Percentiles rank a stretch among this genome's conserved stretches.
Evolutionary conservation across 2,888 invertebrate genomes (phyloP).

Genomic region (Ectropis crepuscularia): DNA sequence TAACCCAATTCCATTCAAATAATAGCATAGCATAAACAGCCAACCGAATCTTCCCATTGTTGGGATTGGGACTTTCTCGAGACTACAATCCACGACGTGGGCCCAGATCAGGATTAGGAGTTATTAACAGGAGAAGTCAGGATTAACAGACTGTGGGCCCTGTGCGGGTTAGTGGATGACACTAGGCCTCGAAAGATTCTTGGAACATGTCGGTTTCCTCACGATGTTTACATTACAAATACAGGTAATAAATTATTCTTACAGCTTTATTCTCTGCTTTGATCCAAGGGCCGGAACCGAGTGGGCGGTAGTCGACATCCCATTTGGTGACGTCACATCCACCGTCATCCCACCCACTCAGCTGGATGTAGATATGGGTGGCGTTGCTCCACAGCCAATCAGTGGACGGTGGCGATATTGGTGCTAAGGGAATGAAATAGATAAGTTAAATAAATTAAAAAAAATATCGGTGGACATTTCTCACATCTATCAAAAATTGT

Average conservation of each 20-base stretch:
- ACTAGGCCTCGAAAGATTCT: neutral
- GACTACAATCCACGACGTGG: no score
- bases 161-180: no score
- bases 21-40: no score
- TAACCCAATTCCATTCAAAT: no score
- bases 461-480: no score
- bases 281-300: slow-evolving; percentile 79
- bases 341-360: slow-evolving; percentile 93
- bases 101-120: no score
- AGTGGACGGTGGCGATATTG: slow-evolving; percentile 88
- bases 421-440: slow-evolving; percentile 69
- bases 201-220: neutral
- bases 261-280: slow-evolving; percentile 77
- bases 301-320: slow-evolving; percentile 88
- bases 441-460: neutral
- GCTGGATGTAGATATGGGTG: slow-evolving; percentile 91
- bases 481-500: no score
- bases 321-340: slow-evolving; percentile 94
- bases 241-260: slow-evolving; percentile 36
- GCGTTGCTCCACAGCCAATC: slow-evolving; percentile 93
- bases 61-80: no score
- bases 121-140: no score
- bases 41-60: no score
- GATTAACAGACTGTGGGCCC: no score
- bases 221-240: neutral